Evolutionary conservation across 2,888 invertebrate species (phyloP), one percentile per base, ranked within the genome.

Genomic region (Laspeyria flexula): DNA sequence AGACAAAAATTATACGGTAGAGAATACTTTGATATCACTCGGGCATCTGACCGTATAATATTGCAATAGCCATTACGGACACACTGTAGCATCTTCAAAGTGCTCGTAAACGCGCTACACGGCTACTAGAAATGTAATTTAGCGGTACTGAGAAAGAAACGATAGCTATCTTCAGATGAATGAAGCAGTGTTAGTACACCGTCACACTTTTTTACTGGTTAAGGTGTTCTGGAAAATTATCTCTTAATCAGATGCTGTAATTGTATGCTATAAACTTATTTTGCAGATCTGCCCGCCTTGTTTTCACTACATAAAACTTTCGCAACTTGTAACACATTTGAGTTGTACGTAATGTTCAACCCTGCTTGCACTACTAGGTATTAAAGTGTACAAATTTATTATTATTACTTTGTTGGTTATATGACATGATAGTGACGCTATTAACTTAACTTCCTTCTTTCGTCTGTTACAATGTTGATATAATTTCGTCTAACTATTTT

Each of bases 121-220:
- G 79, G 89, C 91, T 89, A 89, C 90, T 91, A 90, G 88, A 89
- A 88, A 83, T 83, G 89, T 86, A 85, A 89, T 90, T 89, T 91
- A 90, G 90, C 90, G 88, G 90, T 88, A 90, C 90, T 76, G 80
- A 82, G 89, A 89, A 89, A 87, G 79, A 86, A 83, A 79, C 77
- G 88, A 90, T 89, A 79, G 77, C 84, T 84, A 89, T 90, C 90
- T 81, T 66, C 78, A 85, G 81, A 83, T 86, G 85, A 83, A 88
- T 88, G 87, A 81, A 82, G 81, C 75, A 81, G 79, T 77, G 85
- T 83, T 77, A 80, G 81, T 80, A 74, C 79, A 74, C 71, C 69
- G 80, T 80, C 79, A 85, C 85, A 87, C 81, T 80, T 86, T 85
- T 87, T 85, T 69, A 69, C 81, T 86, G 79, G 79, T 80, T 82